Base-by-base conservation (phyloP, 92 coral and sea anemone genomes). In the Zoanthus gigantus region DNA sequence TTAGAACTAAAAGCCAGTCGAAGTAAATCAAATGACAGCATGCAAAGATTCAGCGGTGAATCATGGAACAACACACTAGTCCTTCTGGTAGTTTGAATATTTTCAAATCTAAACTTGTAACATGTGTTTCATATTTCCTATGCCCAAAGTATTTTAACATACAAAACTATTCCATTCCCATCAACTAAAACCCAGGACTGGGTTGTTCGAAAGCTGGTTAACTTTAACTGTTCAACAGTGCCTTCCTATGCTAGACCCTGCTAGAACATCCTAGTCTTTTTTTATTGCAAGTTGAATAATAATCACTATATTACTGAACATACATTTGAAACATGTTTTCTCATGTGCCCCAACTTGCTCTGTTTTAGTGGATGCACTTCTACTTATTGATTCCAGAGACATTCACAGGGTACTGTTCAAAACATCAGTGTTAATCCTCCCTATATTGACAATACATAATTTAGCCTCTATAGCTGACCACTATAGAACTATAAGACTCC, bases 361-460 rank as follows among this genome's bases (percentile, higher is more conserved):
- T 58, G 65, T 58, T 58, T 58, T 58, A 58, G 65, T 58, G 65
- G 65, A 58, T 58, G n/a, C 65, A 58, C 65, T 58, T 58, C 65
- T 58, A 14, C 66, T 58, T 58, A 58, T 58, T 58, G 66, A 58
- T 58, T 58, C 66, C 66, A 58, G 66, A 58, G 66, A 58, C 66
- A 58, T 58, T 58, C 66, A 58, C 66, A 58, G 66, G 66, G 66
- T 58, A 58, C 66, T 58, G 66, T 58, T 58, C n/a, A 58, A 58
- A 58, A 58, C 66, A 58, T 14, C 66, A 58, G 66, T 58, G 66
- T 58, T 18, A 58, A 58, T 58, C 66, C 66, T 58, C 66, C 66
- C 66, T 58, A 58, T 58, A 58, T 58, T 58, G 66, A 58, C 66
- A 58, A 58, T 58, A 58, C 66, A 58, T 58, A 58, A 58, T 58